These are phyloP conservation scores for Drosophila auraria DNA, from an alignment of 1,140 invertebrate genomes.

Conservation along the genomic window DNA sequence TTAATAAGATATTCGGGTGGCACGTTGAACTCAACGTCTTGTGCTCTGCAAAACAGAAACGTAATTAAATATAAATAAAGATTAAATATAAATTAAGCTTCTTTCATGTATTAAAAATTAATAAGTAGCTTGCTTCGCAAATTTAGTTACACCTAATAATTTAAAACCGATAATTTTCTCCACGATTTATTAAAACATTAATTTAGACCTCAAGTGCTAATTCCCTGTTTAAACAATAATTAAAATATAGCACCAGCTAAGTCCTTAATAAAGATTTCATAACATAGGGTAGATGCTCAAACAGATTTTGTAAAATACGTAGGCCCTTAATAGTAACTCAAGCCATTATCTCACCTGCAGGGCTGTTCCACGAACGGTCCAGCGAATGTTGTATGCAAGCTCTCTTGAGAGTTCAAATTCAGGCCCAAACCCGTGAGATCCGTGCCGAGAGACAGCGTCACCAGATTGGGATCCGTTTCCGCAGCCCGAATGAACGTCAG, in stretches of 20 bases:
- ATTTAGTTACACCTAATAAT: background rate
- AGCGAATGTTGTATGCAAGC: constrained; percentile 98
- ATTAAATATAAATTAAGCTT: background rate
- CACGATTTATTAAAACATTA: no score
- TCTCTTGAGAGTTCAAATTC: constrained; percentile 99
- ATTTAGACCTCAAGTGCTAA: no score
- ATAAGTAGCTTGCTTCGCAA: background rate
- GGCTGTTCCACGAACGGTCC: constrained; percentile 99
- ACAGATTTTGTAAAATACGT: background rate
- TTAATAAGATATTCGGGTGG: constrained; percentile 99
- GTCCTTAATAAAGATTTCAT: background rate
- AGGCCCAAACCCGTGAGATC: constrained; percentile 98
- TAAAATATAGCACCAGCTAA: no score
- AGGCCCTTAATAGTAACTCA: background rate
- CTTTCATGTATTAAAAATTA: no score
- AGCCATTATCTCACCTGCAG: constrained; percentile 88
- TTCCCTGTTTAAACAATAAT: background rate
- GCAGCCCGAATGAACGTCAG: constrained; percentile 98
- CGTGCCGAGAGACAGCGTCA: constrained; percentile 97
- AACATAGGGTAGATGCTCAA: background rate
- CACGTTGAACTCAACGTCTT: constrained; percentile 99
- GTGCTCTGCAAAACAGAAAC: constrained; percentile 88
- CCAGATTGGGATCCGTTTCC: constrained; percentile 97
- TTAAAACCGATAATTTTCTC: no score
- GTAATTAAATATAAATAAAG: background rate